Percentiles rank a stretch among this genome's conserved stretches.
Conservation (phyloP, 1,140 invertebrate genomes). For the Ptiloglossa arizonensis region DNA sequence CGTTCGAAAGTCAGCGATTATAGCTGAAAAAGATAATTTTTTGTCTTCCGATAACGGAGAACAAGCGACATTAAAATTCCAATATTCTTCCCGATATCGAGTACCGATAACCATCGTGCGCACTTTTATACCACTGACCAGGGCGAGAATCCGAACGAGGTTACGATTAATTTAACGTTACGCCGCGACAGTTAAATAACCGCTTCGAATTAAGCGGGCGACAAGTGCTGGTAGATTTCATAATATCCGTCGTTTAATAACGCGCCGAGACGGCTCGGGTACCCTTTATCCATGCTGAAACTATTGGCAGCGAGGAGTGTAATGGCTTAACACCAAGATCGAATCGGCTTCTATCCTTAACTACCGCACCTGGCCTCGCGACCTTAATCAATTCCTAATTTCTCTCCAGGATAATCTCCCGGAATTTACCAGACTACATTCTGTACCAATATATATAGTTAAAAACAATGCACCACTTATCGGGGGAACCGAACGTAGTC, state of each 20-base stretch:
- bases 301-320: neutral
- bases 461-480: too few relatives aligned
- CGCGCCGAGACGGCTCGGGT: neutral
- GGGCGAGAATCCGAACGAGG: neutral
- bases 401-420: neutral
- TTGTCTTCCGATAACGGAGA: neutral
- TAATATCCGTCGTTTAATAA: constrained; percentile 7
- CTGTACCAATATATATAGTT: too few relatives aligned
- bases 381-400: neutral
- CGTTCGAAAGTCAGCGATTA: too few relatives aligned
- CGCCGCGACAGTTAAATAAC: constrained; percentile 11
- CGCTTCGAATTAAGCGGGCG: neutral
- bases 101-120: neutral
- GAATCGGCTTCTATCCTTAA: neutral
- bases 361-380: neutral
- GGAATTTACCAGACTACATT: too few relatives aligned
- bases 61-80: neutral
- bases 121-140: neutral
- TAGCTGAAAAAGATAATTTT: neutral
- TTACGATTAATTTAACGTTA: constrained; percentile 23
- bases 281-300: neutral
- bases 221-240: constrained; percentile 1
- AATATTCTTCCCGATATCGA: constrained; percentile 4
- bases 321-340: neutral
- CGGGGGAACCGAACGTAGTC: too few relatives aligned